Conservation (phyloP, 2,797 vertebrate genomes). For the Choloepus didactylus region DNA sequence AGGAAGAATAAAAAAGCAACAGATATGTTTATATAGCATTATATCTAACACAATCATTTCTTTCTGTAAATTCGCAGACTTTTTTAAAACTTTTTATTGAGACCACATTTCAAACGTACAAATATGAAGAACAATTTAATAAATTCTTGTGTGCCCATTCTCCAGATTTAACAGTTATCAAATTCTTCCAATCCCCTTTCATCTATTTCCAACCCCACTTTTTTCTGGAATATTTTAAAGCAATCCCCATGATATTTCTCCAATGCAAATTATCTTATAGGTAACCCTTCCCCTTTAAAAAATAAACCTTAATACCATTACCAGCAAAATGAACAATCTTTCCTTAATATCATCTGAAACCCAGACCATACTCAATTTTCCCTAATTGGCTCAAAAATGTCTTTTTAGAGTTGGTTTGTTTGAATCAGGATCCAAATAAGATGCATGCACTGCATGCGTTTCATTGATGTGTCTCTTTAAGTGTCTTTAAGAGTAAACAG, state of each 20-base stretch:
- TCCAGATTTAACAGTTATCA: not conserved
- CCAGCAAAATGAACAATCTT: not conserved
- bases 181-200: not conserved
- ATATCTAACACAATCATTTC: slow-evolving; percentile 21
- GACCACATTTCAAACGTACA: not conserved
- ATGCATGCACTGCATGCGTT: not conserved
- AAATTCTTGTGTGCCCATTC: not conserved
- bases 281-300: not conserved
- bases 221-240: not conserved
- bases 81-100: not conserved
- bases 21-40: not conserved
- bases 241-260: not conserved
- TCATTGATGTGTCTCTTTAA: not conserved
- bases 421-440: not conserved
- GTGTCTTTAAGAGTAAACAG: not conserved
- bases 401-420: not conserved
- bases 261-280: not conserved
- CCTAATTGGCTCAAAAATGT: not conserved
- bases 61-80: not conserved
- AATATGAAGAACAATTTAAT: not conserved
- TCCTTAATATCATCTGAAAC: not conserved
- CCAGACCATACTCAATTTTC: not conserved
- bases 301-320: not conserved
- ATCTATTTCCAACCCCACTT: not conserved
- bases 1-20: not conserved